Conservation (phyloP, 2,113 vertebrate genomes). For the Labeo rohita region DNA sequence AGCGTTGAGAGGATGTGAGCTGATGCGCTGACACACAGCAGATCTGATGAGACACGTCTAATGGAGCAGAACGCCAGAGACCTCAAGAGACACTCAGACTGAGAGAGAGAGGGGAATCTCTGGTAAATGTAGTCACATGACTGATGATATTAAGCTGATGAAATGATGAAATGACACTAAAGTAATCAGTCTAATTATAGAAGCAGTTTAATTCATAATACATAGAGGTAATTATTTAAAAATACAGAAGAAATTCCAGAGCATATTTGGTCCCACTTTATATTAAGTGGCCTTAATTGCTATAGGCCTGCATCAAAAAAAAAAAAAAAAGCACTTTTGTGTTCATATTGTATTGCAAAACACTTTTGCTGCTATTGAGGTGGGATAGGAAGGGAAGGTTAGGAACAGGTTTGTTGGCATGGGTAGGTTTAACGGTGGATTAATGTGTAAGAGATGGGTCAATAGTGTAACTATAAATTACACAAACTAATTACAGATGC, state of each 20-base stretch:
- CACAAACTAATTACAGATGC: too few relatives aligned
- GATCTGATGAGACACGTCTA: conserved; percentile 78
- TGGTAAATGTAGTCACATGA: conserved; percentile 1
- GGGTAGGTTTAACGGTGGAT: too few relatives aligned
- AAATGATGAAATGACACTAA: background rate
- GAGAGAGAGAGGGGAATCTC: background rate
- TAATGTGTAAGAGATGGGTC: too few relatives aligned
- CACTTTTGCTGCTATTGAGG: too few relatives aligned
- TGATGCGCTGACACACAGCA: conserved; percentile 73
- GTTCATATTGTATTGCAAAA: too few relatives aligned
- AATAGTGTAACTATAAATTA: too few relatives aligned
- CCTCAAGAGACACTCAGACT: conserved; percentile 64
- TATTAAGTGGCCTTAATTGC: too few relatives aligned
- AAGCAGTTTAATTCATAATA: background rate
- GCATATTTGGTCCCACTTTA: background rate
- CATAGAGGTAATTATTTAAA: background rate
- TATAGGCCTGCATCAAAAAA: too few relatives aligned
- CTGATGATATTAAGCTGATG: background rate
- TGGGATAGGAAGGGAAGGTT: too few relatives aligned
- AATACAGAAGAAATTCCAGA: background rate
- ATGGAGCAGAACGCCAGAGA: conserved; percentile 85
- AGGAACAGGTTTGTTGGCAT: too few relatives aligned
- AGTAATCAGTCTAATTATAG: background rate
- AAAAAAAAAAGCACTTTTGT: too few relatives aligned
- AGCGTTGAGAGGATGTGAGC: conserved; percentile 27